Evolutionary conservation across 2,888 invertebrate genomes (phyloP).

Genomic region (Thelaira solivaga): DNA sequence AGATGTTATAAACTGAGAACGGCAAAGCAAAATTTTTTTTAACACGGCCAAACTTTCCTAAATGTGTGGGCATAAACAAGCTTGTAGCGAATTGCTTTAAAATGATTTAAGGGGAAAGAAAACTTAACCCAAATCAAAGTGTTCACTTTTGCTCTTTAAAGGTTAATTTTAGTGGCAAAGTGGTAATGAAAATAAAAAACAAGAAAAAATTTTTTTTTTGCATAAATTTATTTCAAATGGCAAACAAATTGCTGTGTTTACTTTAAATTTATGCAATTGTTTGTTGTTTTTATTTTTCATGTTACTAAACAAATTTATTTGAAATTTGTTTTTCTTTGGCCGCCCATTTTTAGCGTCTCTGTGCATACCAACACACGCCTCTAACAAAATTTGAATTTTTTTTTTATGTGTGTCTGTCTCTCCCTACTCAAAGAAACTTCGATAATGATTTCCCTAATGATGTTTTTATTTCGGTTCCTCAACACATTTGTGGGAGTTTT

Average conservation of each 20-base stretch:
- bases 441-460: slow-evolving; percentile 21
- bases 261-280: slow-evolving; percentile 1
- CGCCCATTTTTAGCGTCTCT: slow-evolving; percentile 42
- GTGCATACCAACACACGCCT: slow-evolving; percentile 46
- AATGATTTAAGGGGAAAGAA: too few species aligned
- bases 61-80: too few species aligned
- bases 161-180: too few species aligned
- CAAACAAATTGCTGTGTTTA: slow-evolving; percentile 1
- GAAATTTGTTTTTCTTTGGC: slow-evolving; percentile 38
- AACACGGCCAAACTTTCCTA: too few species aligned
- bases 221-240: not conserved
- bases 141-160: too few species aligned
- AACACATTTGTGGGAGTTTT: slow-evolving; percentile 24
- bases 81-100: too few species aligned
- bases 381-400: slow-evolving; percentile 21
- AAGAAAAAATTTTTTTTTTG: too few species aligned
- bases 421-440: not conserved
- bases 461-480: not conserved
- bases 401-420: not conserved
- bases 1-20: too few species aligned
- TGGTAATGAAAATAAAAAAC: too few species aligned
- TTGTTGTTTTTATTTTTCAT: not conserved
- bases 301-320: slow-evolving; percentile 46
- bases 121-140: too few species aligned
- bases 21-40: too few species aligned